Base-by-base conservation (phyloP, 2,888 invertebrate species). In the Heteropelma amictum region DNA sequence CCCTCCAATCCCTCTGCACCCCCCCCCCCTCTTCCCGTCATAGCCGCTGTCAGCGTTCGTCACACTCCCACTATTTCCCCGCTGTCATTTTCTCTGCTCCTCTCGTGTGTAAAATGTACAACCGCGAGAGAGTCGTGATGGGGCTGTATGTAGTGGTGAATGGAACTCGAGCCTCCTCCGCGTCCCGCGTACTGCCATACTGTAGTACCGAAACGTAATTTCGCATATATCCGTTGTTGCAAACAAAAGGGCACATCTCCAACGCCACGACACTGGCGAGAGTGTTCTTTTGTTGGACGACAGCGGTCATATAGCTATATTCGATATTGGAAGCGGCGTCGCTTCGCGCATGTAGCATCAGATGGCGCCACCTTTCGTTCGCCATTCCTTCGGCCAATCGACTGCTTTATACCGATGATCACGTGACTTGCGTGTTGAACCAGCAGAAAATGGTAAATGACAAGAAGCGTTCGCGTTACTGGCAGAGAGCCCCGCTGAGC, bases 81-180 rank as follows among this genome's bases (percentile, higher is more conserved):
- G 21, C 26, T 56, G 35, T 47, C 28, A 30, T 38, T 71, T 64
- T 26, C 58, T 53, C 35, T 60, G 58, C 51, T 61, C 47, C 58
- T 56, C 64, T 42, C 14, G 65, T 54, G 10, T 26, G n/a, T n/a
- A n/a, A n/a, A n/a, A n/a, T n/a, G n/a, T n/a, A n/a, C n/a, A 38
- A 33, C 21, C 38, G 30, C 35, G 23, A 8, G 47, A 35, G 33
- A 19, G 33, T 7, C 23, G 23, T 21, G 45, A 45, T 26, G 58
- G n/a, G n/a, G n/a, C n/a, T n/a, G n/a, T n/a, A n/a, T 81, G 84
- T 86, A 85, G 81, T 86, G 83, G 87, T 87, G 87, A 87, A 87
- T 87, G 87, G 87, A 87, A 87, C 86, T 85, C 86, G 84, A 80
- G 82, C 82, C 81, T 83, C 80, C 81, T 79, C n/a, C 83, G 83